A percentile compares a stretch with the other conserved stretches of the same genome.
These are phyloP conservation scores for Nomada fabriciana DNA, from an alignment of 2,888 invertebrate genomes.

Conservation along the genomic window DNA sequence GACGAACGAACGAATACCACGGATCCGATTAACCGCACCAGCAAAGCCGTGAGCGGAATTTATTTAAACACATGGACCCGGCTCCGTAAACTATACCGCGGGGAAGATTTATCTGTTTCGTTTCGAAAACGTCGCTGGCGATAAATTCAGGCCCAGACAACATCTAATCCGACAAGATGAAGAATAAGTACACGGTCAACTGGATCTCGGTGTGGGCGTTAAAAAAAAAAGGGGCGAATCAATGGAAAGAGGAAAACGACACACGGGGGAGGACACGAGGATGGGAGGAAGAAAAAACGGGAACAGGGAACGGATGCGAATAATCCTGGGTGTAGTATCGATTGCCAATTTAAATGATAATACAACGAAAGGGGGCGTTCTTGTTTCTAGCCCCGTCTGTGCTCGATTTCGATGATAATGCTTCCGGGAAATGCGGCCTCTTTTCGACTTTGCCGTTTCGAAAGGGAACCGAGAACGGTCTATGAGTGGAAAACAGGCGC, in stretches of 20 bases:
- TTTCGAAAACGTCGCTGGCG: no score
- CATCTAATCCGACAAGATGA: slow-evolving; percentile 56
- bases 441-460: slow-evolving; percentile 9
- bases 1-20: no score
- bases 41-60: no score
- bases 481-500: slow-evolving; percentile 1
- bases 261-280: not conserved
- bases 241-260: not conserved
- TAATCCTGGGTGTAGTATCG: slow-evolving; percentile 53
- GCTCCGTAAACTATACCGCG: no score
- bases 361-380: slow-evolving; percentile 41
- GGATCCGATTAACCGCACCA: no score
- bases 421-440: slow-evolving; percentile 3
- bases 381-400: slow-evolving; percentile 27
- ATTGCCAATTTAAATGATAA: slow-evolving; percentile 70
- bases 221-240: not conserved
- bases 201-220: not conserved
- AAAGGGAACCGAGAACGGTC: slow-evolving; percentile 8
- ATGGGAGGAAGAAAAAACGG: not conserved
- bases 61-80: no score
- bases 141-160: not conserved
- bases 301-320: slow-evolving; percentile 38
- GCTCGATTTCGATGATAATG: slow-evolving; percentile 64
- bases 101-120: no score
- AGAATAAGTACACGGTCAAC: slow-evolving; percentile 48